These are phyloP conservation scores for Pogona vitticeps DNA, from an alignment of 2,113 vertebrate species.

Conservation along the genomic window DNA sequence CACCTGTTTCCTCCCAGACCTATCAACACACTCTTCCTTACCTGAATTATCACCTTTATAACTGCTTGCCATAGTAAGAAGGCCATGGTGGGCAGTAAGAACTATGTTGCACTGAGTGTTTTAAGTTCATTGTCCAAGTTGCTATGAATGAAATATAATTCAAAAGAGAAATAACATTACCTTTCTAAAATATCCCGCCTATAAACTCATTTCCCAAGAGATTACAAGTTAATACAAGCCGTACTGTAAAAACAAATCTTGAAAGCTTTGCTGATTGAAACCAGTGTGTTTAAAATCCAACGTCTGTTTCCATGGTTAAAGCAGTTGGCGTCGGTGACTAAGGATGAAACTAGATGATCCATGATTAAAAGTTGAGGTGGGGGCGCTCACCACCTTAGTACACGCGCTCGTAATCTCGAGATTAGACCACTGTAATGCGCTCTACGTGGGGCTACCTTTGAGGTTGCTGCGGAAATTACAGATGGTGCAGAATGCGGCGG, in stretches of 20 bases:
- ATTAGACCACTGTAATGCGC: too few relatives aligned
- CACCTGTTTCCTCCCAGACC: neutral
- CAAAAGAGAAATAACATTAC: neutral
- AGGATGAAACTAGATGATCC: too few relatives aligned
- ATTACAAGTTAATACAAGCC: neutral
- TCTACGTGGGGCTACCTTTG: too few relatives aligned
- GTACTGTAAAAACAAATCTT: neutral
- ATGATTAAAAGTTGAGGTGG: too few relatives aligned
- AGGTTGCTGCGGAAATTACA: too few relatives aligned
- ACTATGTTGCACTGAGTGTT: neutral
- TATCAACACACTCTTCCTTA: neutral
- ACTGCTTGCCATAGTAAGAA: neutral
- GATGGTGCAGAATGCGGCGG: too few relatives aligned
- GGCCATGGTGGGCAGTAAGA: neutral
- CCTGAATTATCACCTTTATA: neutral
- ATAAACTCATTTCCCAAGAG: neutral
- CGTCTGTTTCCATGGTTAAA: neutral
- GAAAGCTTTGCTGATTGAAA: neutral
- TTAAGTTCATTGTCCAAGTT: neutral
- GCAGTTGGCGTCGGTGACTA: neutral
- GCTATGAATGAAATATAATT: neutral
- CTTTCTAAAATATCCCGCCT: neutral
- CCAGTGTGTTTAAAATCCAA: neutral
- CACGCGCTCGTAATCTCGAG: too few relatives aligned
- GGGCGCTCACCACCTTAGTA: too few relatives aligned